Percentiles rank a stretch among this genome's conserved stretches.
Conservation (phyloP, 2,113 vertebrate genomes). For the Brachyistius frenatus region DNA sequence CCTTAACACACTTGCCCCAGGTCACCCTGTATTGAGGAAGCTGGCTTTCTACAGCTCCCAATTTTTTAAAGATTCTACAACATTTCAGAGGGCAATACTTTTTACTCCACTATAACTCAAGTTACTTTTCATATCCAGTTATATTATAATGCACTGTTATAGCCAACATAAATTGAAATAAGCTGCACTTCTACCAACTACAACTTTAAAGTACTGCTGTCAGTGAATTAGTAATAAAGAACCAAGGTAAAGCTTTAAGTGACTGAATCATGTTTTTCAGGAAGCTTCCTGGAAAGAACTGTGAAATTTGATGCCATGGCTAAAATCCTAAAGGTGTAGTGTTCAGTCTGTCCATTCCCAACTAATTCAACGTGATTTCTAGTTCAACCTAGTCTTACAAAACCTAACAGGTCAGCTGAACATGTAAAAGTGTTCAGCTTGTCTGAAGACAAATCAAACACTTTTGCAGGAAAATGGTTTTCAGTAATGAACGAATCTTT, state of each 20-base stretch:
- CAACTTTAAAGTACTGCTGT: too few species aligned
- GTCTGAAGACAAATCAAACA: too few species aligned
- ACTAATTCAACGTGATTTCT: too few species aligned
- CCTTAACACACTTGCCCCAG: constrained; percentile 40
- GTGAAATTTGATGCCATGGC: too few species aligned
- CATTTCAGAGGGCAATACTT: constrained; percentile 8
- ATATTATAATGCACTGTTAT: neutral
- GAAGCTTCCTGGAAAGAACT: neutral
- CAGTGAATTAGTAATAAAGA: neutral
- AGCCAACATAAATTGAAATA: neutral
- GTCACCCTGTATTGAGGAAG: neutral
- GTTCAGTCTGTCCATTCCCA: neutral
- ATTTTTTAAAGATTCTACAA: neutral
- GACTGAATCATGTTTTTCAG: neutral
- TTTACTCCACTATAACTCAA: neutral
- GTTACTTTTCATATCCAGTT: constrained; percentile 10
- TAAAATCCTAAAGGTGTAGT: neutral
- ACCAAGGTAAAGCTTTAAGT: too few species aligned
- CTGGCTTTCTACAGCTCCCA: constrained; percentile 5
- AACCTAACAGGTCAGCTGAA: neutral
- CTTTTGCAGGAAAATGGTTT: too few species aligned
- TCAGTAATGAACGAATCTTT: too few species aligned
- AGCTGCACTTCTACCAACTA: neutral
- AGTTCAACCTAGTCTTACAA: neutral
- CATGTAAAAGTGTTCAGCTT: neutral